Percentiles rank a stretch among this genome's conserved stretches.
These are phyloP conservation scores for Trialeurodes vaporariorum DNA, from an alignment of 1,140 invertebrate genomes.

Conservation along the genomic window DNA sequence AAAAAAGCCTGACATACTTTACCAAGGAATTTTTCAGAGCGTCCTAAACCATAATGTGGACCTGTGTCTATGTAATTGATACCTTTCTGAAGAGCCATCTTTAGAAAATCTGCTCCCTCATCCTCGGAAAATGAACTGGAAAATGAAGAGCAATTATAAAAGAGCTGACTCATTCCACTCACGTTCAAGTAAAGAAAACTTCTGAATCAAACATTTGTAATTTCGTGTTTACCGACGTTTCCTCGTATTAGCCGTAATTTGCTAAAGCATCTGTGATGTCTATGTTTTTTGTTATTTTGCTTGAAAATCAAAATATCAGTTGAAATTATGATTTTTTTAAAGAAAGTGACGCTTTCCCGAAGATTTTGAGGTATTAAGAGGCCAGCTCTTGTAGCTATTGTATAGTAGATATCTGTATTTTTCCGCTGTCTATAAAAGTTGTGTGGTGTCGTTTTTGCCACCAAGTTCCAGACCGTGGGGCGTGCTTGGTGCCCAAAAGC, in stretches of 20 bases:
- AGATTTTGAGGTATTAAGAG: too few species aligned
- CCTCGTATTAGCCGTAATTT: too few species aligned
- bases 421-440: too few species aligned
- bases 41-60: conserved; percentile 83
- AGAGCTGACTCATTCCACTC: background rate
- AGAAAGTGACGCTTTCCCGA: too few species aligned
- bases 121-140: conserved; percentile 42
- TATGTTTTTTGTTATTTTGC: too few species aligned
- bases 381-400: too few species aligned
- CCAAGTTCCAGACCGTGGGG: too few species aligned
- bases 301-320: too few species aligned
- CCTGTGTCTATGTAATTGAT: conserved; percentile 88
- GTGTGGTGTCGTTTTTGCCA: too few species aligned
- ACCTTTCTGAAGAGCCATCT: conserved; percentile 57
- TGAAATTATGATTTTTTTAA: background rate
- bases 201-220: background rate
- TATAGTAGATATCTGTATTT: too few species aligned
- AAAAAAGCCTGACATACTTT: conserved; percentile 42
- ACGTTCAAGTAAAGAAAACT: background rate
- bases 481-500: too few species aligned
- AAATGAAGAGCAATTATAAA: conserved; percentile 19
- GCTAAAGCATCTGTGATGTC: too few species aligned
- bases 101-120: conserved; percentile 55
- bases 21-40: conserved; percentile 65
- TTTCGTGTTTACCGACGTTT: background rate